phyloP scores from a whole-genome alignment of 2,113 vertebrate genomes.

The Albula goreensis region DNA sequence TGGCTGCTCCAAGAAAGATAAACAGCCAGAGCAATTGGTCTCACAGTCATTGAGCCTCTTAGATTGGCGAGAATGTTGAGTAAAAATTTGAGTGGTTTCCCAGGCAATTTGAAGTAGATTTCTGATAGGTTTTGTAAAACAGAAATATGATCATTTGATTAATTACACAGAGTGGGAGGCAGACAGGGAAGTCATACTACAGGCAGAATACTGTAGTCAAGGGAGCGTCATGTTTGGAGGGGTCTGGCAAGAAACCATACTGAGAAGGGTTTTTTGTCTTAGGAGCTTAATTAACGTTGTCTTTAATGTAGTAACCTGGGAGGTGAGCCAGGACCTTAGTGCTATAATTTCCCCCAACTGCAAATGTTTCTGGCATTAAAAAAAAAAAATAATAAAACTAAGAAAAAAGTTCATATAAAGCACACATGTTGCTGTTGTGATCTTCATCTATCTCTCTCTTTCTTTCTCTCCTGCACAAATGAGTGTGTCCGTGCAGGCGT shows the following conservation, averaged over 20 bases:
- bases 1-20: not conserved
- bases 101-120: not conserved
- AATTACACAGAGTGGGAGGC: not conserved
- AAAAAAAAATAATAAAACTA: conserved; percentile 1
- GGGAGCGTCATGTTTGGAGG: not conserved
- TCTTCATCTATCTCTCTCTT: conserved; percentile 10
- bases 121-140: not conserved
- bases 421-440: conserved; percentile 15
- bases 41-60: not conserved
- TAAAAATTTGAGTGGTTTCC: not conserved
- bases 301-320: conserved; percentile 50
- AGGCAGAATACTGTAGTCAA: not conserved
- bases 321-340: conserved; percentile 49
- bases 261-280: conserved; percentile 28
- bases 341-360: conserved; percentile 36
- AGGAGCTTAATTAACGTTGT: conserved; percentile 48
- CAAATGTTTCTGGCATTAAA: conserved; percentile 33
- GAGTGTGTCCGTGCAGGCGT: conserved; percentile 38
- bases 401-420: conserved; percentile 42
- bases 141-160: not conserved
- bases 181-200: not conserved
- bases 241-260: not conserved
- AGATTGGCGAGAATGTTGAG: not conserved
- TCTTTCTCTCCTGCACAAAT: conserved; percentile 20
- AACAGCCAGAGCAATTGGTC: not conserved